phyloP scores from a whole-genome alignment of 2,797 vertebrate species.

The Cossypha caffra region DNA sequence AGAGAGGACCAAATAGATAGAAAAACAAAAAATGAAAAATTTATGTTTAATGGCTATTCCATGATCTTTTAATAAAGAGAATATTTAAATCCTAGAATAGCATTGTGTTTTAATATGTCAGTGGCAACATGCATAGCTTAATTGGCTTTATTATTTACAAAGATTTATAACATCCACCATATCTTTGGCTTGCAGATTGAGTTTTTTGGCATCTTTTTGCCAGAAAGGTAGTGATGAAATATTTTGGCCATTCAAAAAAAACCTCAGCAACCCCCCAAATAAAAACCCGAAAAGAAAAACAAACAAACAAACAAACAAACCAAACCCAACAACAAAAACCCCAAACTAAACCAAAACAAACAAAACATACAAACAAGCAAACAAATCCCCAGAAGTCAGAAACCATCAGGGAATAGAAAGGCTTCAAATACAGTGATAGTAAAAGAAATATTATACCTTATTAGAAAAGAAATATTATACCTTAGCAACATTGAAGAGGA shows the following conservation, averaged over 20 bases:
- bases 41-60: background rate
- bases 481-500: background rate
- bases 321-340: background rate
- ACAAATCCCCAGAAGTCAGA: background rate
- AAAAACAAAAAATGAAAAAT: accelerated
- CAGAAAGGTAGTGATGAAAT: background rate
- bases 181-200: background rate
- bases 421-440: background rate
- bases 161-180: background rate
- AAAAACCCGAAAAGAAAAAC: background rate
- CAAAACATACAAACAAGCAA: background rate
- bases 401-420: background rate
- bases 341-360: background rate
- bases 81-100: background rate
- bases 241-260: background rate
- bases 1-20: accelerated
- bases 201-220: background rate
- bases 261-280: no score
- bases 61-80: background rate
- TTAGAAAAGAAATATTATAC: background rate
- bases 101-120: background rate
- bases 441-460: background rate
- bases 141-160: background rate
- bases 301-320: background rate
- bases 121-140: background rate